Evolutionary conservation across 2,888 invertebrate species (phyloP), one percentile per base, ranked within the genome.

Genomic region (Homarus gammarus): DNA sequence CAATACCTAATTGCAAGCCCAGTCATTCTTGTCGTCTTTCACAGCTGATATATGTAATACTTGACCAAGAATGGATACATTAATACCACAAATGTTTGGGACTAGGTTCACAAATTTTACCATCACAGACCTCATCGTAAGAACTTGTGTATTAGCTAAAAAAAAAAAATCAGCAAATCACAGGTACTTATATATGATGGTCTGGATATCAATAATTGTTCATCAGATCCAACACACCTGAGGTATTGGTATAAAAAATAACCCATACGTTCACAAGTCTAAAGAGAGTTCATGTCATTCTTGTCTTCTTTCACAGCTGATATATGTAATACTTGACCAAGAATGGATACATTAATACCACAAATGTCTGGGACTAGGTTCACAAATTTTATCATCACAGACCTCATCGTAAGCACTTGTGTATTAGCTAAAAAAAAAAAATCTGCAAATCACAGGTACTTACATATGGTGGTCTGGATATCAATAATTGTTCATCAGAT

Each of bases 1-100:
- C 64, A 64, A 64, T 64, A 56, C 5, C 56, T n/a, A n/a, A n/a
- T n/a, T 56, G 56, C 56, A 15, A 56, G 56, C 56, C 73, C 73
- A 36, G 51, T 77, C 77, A 27, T 51, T 31, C 49, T 22, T 51
- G 27, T 36, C 27, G 15, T 77, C 40, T 27, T 77, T 40, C 44
- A 44, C 27, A 51, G 44, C 51, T 51, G 15, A 49, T 49, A 40
- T 44, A 75, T 40, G 27, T 75, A 18, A 56, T 56, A 56, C 18
- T 56, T 56, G 56, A 12, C 56, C n/a, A n/a, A 3, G 49, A 49
- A 22, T 56, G 22, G 22, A 56, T 56, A 56, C 12, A 18, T 18
- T 56, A 56, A 56, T 56, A 56, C 56, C 12, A 56, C 22, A 56
- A 56, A 64, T 8, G 5, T 27, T 27, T 64, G 64, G 27, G 22